These are phyloP conservation scores for Bombylius discolor DNA, from an alignment of 2,888 invertebrate genomes.

Conservation along the genomic window DNA sequence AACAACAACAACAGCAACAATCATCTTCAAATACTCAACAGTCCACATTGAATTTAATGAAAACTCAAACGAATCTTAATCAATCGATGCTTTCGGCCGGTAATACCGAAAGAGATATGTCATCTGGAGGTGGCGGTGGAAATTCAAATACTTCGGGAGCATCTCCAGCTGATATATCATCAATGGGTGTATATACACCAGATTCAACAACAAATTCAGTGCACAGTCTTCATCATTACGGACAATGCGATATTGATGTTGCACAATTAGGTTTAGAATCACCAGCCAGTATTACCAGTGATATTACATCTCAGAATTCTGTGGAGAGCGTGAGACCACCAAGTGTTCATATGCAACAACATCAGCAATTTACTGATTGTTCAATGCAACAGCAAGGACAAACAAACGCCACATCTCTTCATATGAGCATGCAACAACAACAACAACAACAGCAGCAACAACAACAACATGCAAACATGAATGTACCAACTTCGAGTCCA, in stretches of 20 bases:
- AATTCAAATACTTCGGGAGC: slow-evolving; percentile 31
- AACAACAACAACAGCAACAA: slow-evolving; percentile 15
- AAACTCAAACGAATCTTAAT: slow-evolving; percentile 13
- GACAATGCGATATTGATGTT: slow-evolving; percentile 71
- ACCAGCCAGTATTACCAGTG: slow-evolving; percentile 75
- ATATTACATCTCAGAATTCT: slow-evolving; percentile 63
- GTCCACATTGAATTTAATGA: slow-evolving; percentile 16
- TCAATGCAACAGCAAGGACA: slow-evolving; percentile 47
- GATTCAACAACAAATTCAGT: slow-evolving; percentile 74
- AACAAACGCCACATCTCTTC: slow-evolving; percentile 40
- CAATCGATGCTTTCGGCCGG: slow-evolving; percentile 8
- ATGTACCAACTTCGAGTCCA: slow-evolving; percentile 38
- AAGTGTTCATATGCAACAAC: slow-evolving; percentile 41
- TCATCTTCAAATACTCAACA: slow-evolving; percentile 10
- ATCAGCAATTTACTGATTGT: slow-evolving; percentile 47
- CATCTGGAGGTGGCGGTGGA: slow-evolving; percentile 16
- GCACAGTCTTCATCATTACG: slow-evolving; percentile 63
- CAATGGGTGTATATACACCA: slow-evolving; percentile 75
- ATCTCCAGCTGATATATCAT: slow-evolving; percentile 48
- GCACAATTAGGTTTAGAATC: slow-evolving; percentile 75
- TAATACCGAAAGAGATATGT: slow-evolving; percentile 9
- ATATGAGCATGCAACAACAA: slow-evolving; percentile 47
- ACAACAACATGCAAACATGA: slow-evolving; percentile 30
- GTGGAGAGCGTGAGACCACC: slow-evolving; percentile 48
- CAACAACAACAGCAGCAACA: slow-evolving; percentile 42